Percentiles rank a stretch among this genome's conserved stretches.
These are phyloP conservation scores for Homarus americanus DNA, from an alignment of 1,140 invertebrate species.

Conservation along the genomic window DNA sequence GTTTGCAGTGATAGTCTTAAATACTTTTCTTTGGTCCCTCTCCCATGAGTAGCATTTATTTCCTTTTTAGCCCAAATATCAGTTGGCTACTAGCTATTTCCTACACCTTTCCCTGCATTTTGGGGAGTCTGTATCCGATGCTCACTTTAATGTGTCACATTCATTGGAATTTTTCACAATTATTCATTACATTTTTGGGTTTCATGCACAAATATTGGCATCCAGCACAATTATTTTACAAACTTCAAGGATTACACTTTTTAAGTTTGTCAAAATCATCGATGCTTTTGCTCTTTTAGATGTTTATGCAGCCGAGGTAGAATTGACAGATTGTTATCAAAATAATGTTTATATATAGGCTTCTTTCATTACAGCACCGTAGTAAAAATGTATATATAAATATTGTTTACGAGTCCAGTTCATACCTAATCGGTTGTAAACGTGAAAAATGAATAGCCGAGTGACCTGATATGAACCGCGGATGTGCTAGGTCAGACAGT, in stretches of 20 bases:
- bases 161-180: not conserved
- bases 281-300: too few relatives aligned
- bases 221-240: not conserved
- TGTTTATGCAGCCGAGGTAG: not conserved
- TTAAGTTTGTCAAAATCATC: too few relatives aligned
- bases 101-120: not conserved
- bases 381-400: conserved; percentile 7
- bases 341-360: too few relatives aligned
- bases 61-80: not conserved
- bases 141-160: not conserved
- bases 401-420: not conserved
- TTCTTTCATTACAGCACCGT: not conserved
- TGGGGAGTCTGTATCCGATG: not conserved
- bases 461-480: not conserved
- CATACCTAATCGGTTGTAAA: not conserved
- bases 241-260: not conserved
- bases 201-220: not conserved
- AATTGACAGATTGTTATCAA: not conserved
- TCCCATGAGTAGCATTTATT: not conserved
- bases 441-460: conserved; percentile 8
- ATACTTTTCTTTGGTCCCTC: conserved; percentile 9
- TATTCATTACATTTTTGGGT: not conserved
- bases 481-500: not conserved
- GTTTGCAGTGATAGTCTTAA: conserved; percentile 13
- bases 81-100: not conserved